Conservation (phyloP, 2,797 vertebrate genomes). For the Pampus argenteus region DNA sequence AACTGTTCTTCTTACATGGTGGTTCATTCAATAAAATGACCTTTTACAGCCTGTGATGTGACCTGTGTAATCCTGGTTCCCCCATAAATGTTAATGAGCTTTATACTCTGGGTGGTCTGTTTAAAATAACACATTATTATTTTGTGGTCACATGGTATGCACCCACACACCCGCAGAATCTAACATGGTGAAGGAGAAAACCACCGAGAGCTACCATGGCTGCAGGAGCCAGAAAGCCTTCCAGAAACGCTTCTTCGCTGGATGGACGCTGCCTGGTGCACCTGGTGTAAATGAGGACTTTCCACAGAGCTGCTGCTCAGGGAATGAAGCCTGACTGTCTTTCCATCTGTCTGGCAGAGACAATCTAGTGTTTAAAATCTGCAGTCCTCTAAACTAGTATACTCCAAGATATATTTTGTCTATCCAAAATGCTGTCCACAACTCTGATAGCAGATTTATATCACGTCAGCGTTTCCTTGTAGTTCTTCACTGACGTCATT, state of each 20-base stretch:
- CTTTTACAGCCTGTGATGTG: conserved; percentile 47
- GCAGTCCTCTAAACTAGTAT: neutral
- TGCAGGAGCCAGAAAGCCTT: conserved; percentile 28
- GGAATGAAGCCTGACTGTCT: conserved; percentile 3
- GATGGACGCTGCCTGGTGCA: too few relatives aligned
- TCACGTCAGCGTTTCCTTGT: neutral
- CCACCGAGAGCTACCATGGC: neutral
- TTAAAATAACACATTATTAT: neutral
- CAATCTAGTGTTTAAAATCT: conserved; percentile 34
- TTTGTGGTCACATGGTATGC: neutral
- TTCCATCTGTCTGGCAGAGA: conserved; percentile 38
- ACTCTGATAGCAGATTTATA: neutral
- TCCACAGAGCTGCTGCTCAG: conserved; percentile 19
- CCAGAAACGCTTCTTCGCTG: too few relatives aligned
- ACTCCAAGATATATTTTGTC: neutral
- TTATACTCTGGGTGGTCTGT: conserved; percentile 41
- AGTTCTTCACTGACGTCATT: neutral
- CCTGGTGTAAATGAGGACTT: conserved; percentile 52
- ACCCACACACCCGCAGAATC: neutral
- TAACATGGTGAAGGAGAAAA: neutral
- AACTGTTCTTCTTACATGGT: conserved; percentile 21
- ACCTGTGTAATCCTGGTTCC: conserved; percentile 38
- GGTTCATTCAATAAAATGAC: conserved; percentile 40
- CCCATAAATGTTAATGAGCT: conserved; percentile 44
- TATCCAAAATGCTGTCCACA: neutral